Evolutionary conservation across 1,140 invertebrate species (phyloP).

Genomic region (Magallana gigas): DNA sequence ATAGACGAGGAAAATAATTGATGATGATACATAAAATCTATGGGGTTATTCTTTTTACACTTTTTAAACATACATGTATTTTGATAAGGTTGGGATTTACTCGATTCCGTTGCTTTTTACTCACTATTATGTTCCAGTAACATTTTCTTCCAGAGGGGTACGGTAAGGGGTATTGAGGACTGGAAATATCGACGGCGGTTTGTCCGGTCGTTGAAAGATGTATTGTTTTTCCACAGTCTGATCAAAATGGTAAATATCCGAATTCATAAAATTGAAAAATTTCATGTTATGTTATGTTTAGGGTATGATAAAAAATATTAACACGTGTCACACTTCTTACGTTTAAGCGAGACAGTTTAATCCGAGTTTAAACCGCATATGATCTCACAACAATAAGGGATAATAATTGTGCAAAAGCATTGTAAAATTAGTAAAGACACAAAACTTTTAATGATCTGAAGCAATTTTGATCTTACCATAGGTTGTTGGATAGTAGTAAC

Average conservation of each 20-base stretch:
- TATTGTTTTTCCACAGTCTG: background rate
- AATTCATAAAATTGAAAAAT: background rate
- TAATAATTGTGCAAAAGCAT: background rate
- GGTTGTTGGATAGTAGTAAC: slow-evolving; percentile 16
- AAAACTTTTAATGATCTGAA: no score
- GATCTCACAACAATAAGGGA: no score
- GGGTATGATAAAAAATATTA: background rate
- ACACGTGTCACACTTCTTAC: no score
- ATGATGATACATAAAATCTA: no score
- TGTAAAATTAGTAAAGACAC: background rate
- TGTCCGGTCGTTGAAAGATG: background rate
- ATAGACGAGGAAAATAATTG: no score
- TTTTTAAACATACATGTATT: no score
- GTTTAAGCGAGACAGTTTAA: no score
- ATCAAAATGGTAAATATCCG: background rate
- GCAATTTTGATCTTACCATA: background rate
- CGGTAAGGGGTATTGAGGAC: background rate
- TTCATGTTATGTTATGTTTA: background rate
- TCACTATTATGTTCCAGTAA: slow-evolving; percentile 14
- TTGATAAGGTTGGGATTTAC: no score
- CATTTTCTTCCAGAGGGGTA: background rate
- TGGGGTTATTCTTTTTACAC: no score
- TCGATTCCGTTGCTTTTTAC: background rate
- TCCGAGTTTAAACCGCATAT: no score
- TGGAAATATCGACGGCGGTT: background rate